These are phyloP conservation scores for Dufourea novaeangliae DNA, from an alignment of 1,140 invertebrate species.

Conservation along the genomic window DNA sequence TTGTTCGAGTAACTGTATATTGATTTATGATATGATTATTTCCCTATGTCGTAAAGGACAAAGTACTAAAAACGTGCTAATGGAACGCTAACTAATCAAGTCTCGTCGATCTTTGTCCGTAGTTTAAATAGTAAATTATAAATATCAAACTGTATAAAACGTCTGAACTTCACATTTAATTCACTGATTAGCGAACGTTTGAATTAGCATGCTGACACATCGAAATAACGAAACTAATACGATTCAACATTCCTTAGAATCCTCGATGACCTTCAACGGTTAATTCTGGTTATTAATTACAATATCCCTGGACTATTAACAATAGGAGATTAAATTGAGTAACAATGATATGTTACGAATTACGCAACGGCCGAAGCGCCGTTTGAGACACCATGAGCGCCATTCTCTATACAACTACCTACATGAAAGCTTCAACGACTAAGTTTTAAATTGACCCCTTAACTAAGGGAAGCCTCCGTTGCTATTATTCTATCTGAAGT, in stretches of 20 bases:
- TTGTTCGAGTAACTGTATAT: not conserved
- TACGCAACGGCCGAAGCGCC: not conserved
- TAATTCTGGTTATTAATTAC: constrained; percentile 1
- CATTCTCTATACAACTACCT: constrained; percentile 57
- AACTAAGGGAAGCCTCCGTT: constrained; percentile 67
- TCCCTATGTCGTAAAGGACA: constrained; percentile 41
- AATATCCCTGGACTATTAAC: not conserved
- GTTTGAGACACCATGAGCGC: not conserved
- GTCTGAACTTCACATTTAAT: constrained; percentile 3
- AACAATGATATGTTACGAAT: constrained; percentile 22
- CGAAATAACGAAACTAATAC: not conserved
- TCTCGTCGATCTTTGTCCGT: not conserved
- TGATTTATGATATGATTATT: constrained; percentile 45
- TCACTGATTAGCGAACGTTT: constrained; percentile 1
- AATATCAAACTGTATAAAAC: constrained; percentile 52
- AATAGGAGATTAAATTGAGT: not conserved
- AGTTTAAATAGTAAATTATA: constrained; percentile 31
- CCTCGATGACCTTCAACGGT: not conserved
- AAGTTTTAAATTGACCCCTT: constrained; percentile 67
- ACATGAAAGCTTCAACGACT: constrained; percentile 72
- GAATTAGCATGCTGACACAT: not conserved
- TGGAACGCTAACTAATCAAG: constrained; percentile 26
- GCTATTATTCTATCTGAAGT: not conserved
- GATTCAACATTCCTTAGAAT: not conserved
- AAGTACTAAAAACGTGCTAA: constrained; percentile 47